Evolutionary conservation across 2,888 invertebrate genomes (phyloP), one percentile per base, ranked within the genome.

Genomic region (Caenorhabditis auriculariae): DNA sequence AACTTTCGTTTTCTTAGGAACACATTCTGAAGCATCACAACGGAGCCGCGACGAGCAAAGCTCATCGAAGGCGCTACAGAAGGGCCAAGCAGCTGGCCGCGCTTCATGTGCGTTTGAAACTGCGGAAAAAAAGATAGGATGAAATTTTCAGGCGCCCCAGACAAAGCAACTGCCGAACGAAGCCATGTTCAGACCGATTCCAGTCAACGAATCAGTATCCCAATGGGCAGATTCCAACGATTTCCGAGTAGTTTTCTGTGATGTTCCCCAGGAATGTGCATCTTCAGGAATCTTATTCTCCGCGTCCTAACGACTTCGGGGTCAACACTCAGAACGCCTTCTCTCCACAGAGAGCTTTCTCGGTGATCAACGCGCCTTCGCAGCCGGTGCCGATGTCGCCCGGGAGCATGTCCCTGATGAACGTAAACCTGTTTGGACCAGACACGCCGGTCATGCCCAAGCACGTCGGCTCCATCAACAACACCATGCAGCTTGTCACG

Each of bases 51-150:
- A 67, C 75, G 17, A 69, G 60, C 45, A 93, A 67, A 86, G 93
- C 60, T 90, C 91, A 6, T 84, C 93, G 66, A 90, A 90, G 59
- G 90, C 91, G n/a, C 52, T 72, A 66, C 76, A 82, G 57, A 66
- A 80, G 50, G 60, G 75, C 75, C 35, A 57, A 72, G 29, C 75
- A 78, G 61, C 48, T 77, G 46, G 79, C 75, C 9, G 68, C 71
- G 4, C 54, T 56, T 32, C 9, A 32, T 6, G 52, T 12, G 35
- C 35, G 35, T 12, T 32, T 32, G 35, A 32, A 32, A 32, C 9
- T 32, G 9, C 9, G 35, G 9, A 32, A 32, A 32, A 32, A 32
- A 32, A 9, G 35, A 32, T 32, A n/a, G n/a, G 9, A 12, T 12
- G n/a, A 12, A 9, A 32, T n/a, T n/a, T 12, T 12, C 9, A 32